Evolutionary conservation across 2,888 invertebrate genomes (phyloP), one percentile per base, ranked within the genome.

Genomic region (Dryocosmus kuriphilus): DNA sequence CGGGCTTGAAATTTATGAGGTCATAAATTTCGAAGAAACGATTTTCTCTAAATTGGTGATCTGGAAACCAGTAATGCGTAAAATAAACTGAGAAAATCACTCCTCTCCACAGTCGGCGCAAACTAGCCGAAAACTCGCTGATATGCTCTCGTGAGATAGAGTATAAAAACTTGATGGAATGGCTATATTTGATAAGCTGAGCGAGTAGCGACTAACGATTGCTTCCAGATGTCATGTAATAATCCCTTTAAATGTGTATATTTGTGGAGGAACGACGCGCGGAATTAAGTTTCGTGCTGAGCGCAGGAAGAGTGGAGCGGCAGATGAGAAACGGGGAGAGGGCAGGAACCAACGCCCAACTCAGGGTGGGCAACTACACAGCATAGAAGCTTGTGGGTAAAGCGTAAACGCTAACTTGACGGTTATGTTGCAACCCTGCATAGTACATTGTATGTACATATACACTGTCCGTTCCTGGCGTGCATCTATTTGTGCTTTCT

Each of bases 341-440:
- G 67, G 67, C 46, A 71, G 46, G 46, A 71, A 71, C 67, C 67
- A 71, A 71, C 67, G 67, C 67, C 67, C 67, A 71, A 71, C 67
- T 71, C 67, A 71, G 67, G 67, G 27, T 71, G 30, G 51, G 67
- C 67, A 71, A 71, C 51, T n/a, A n/a, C n/a, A n/a, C n/a, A n/a
- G n/a, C n/a, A 30, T 71, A 46, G 46, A 67, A 24, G 46, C 46
- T 46, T 67, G 24, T 67, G 67, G 11, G 67, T 67, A 46, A 65
- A 65, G 16, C 38, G 41, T 67, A 67, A 46, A 46, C 46, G 46
- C 46, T 30, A 30, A 30, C 27, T 71, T 51, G 46, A 71, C 30
- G 46, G 46, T 24, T 71, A 30, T 4, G 24, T 14, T 35, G 22
- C n/a, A 41, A 14, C 38, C 14, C 22, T 65, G 38, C n/a, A 35